Conservation (phyloP, 2,797 vertebrate genomes). For the Nyctibius grandis region DNA sequence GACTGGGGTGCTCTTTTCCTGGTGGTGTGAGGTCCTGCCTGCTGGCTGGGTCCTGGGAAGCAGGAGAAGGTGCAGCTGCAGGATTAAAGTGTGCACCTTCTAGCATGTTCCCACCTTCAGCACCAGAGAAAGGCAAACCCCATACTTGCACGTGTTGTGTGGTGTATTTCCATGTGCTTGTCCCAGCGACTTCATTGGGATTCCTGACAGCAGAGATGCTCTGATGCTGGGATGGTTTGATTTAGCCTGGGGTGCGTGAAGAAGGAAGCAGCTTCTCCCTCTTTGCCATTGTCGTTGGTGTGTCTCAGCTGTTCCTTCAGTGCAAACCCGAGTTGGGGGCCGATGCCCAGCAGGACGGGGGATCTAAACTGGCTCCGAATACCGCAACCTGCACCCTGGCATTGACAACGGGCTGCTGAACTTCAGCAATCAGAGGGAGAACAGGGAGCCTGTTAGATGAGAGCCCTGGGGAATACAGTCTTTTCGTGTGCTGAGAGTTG, state of each 20-base stretch:
- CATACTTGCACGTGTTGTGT: rapidly evolving
- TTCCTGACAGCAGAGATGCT: neutral
- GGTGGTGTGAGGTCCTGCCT: neutral
- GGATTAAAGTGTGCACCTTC: rapidly evolving
- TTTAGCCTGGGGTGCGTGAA: neutral
- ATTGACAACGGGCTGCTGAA: neutral
- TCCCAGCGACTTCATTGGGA: neutral
- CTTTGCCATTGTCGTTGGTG: rapidly evolving
- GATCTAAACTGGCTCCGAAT: neutral
- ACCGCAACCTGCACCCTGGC: neutral
- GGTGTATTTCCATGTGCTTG: neutral
- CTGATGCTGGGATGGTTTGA: neutral
- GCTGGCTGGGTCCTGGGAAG: neutral
- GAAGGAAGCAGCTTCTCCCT: neutral
- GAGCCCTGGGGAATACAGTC: neutral
- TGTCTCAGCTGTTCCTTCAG: neutral
- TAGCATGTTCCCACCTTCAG: neutral
- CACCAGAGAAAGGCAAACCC: neutral
- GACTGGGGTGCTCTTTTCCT: neutral
- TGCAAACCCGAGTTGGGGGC: neutral
- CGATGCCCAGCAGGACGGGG: neutral
- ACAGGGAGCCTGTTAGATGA: neutral
- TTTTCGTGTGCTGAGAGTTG: neutral
- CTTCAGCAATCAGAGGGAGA: neutral
- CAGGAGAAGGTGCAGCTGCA: neutral